Evolutionary conservation across 2,113 vertebrate genomes (phyloP).

Genomic region (Clarias macrocephalus): DNA sequence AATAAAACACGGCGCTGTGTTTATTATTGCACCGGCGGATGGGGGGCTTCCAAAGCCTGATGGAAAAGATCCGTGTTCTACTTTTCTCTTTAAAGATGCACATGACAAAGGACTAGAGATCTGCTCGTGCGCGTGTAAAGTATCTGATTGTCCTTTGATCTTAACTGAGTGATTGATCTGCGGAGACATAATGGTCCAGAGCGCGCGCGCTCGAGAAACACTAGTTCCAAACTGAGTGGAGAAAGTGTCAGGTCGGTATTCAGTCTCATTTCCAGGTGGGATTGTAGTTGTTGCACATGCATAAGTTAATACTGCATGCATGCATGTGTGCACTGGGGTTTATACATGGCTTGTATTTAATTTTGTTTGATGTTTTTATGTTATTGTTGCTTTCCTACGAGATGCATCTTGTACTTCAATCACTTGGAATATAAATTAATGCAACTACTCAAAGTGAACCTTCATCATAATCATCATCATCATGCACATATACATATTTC

Average conservation of each 20-base stretch:
- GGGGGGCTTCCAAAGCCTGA: not conserved
- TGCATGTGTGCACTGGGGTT: not conserved
- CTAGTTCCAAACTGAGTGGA: slow-evolving; percentile 53
- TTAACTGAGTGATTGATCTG: not conserved
- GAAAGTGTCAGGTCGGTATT: slow-evolving; percentile 74
- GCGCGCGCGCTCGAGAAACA: slow-evolving; percentile 39
- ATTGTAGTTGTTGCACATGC: not conserved
- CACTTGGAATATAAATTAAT: not conserved
- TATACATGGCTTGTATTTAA: not conserved
- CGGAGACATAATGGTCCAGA: not conserved
- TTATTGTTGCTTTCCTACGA: not conserved
- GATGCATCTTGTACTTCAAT: not conserved
- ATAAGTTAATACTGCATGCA: not conserved
- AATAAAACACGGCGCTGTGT: not conserved
- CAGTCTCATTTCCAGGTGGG: not conserved
- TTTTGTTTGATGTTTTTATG: too few relatives aligned
- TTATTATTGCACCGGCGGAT: not conserved
- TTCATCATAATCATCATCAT: not conserved
- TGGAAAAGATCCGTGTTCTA: not conserved
- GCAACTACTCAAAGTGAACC: not conserved
- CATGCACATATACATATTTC: not conserved
- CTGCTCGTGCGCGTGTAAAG: not conserved
- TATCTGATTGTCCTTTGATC: not conserved
- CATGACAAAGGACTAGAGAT: too few relatives aligned
- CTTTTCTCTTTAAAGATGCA: not conserved